Evolutionary conservation across 1,140 invertebrate genomes (phyloP).

Genomic region (Drosophila arawakana): DNA sequence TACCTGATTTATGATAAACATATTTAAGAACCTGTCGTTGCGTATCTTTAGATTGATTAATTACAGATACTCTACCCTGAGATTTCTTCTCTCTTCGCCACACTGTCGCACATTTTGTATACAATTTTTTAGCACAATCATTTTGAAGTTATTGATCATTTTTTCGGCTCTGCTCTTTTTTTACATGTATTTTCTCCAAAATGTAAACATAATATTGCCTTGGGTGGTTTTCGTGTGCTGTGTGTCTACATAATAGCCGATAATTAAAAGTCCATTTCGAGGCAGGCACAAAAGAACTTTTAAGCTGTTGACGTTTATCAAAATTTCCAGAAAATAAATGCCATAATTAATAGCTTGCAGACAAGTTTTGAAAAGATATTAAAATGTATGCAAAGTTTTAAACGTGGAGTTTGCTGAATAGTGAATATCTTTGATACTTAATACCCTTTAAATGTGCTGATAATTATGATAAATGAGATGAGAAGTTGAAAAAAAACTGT

Average conservation of each 20-base stretch:
- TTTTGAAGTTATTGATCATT: slow-evolving; percentile 18
- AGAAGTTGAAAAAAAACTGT: too few relatives aligned
- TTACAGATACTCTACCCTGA: slow-evolving; percentile 38
- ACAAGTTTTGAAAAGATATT: not conserved
- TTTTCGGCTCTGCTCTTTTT: not conserved
- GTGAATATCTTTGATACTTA: not conserved
- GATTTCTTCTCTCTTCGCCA: slow-evolving; percentile 1
- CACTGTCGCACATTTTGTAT: not conserved
- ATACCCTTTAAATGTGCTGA: not conserved
- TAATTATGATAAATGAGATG: too few relatives aligned
- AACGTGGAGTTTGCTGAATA: too few relatives aligned
- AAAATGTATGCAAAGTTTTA: not conserved
- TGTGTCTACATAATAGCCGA: slow-evolving; percentile 55
- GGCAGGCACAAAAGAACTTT: slow-evolving; percentile 8
- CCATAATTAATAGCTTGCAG: slow-evolving; percentile 21
- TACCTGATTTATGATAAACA: slow-evolving; percentile 53
- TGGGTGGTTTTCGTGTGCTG: slow-evolving; percentile 2
- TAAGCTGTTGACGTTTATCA: slow-evolving; percentile 10
- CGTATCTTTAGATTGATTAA: slow-evolving; percentile 62
- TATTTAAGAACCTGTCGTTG: slow-evolving; percentile 27
- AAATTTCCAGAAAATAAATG: slow-evolving; percentile 4
- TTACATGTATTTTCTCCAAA: not conserved
- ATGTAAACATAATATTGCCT: slow-evolving; percentile 27
- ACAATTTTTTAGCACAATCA: slow-evolving; percentile 11
- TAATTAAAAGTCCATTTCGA: slow-evolving; percentile 60